Conservation (phyloP, 2,888 invertebrate genomes). For the Portevinia maculata region DNA sequence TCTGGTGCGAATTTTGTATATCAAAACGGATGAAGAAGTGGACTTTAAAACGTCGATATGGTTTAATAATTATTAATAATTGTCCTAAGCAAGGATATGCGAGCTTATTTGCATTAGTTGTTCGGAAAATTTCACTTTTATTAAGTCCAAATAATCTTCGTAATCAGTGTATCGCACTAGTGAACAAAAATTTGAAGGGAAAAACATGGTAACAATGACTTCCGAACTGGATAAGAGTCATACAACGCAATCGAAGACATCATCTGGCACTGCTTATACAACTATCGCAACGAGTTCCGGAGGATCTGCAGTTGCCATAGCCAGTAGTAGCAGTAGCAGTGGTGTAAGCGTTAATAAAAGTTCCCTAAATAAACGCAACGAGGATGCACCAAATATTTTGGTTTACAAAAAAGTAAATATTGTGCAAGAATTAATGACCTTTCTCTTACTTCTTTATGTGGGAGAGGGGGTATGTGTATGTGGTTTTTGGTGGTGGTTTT, state of each 20-base stretch:
- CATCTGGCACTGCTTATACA: slow-evolving; percentile 56
- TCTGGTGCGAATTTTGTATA: slow-evolving; percentile 22
- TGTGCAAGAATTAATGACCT: slow-evolving; percentile 49
- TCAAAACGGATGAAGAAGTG: slow-evolving; percentile 17
- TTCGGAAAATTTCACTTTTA: slow-evolving; percentile 7
- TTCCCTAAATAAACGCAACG: slow-evolving; percentile 81
- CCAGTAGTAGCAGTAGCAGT: slow-evolving; percentile 73
- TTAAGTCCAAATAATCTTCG: background rate
- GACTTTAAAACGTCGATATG: slow-evolving; percentile 43
- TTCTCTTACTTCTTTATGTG: slow-evolving; percentile 21
- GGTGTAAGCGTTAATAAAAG: slow-evolving; percentile 73
- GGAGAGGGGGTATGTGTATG: background rate
- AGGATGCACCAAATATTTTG: slow-evolving; percentile 94
- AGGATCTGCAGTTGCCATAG: slow-evolving; percentile 28
- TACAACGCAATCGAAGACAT: slow-evolving; percentile 75
- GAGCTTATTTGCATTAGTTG: slow-evolving; percentile 14
- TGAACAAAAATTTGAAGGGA: slow-evolving; percentile 46
- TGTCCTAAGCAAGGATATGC: slow-evolving; percentile 35
- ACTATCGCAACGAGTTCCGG: slow-evolving; percentile 65
- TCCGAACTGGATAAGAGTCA: slow-evolving; percentile 82
- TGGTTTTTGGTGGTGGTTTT: slow-evolving; percentile 9
- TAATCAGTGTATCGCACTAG: slow-evolving; percentile 19
- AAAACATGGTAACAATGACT: slow-evolving; percentile 83
- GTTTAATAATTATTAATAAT: slow-evolving; percentile 31
- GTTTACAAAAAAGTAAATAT: slow-evolving; percentile 92